phyloP scores from a whole-genome alignment of 2,797 vertebrate genomes.

The Lophius americanus region DNA sequence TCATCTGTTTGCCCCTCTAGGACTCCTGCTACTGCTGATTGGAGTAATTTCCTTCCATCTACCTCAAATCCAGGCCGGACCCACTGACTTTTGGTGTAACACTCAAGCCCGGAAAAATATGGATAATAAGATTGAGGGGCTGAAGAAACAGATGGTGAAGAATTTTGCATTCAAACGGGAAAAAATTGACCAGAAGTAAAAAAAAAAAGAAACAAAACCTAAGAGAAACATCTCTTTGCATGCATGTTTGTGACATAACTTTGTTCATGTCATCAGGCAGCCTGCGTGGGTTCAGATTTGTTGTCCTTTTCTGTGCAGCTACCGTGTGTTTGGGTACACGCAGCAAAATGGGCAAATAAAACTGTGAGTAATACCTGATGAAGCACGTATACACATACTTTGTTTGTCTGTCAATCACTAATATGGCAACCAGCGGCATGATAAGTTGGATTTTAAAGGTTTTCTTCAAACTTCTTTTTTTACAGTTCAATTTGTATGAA shows the following conservation, averaged over 20 bases:
- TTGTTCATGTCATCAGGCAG: slow-evolving; percentile 26
- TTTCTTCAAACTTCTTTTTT: no score
- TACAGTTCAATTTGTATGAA: neutral
- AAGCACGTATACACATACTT: neutral
- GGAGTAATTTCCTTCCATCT: slow-evolving; percentile 52
- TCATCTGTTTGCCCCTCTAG: slow-evolving; percentile 47
- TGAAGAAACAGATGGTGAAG: slow-evolving; percentile 57
- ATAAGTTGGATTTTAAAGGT: accelerated
- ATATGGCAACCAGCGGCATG: neutral
- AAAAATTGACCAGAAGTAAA: neutral
- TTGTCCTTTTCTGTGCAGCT: slow-evolving; percentile 37
- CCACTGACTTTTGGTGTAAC: slow-evolving; percentile 61
- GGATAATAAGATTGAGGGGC: neutral
- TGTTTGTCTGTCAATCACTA: no score
- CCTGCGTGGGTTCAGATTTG: slow-evolving; percentile 20
- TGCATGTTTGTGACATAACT: slow-evolving; percentile 6
- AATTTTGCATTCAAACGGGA: neutral
- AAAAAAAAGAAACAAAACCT: neutral
- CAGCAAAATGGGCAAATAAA: slow-evolving; percentile 37
- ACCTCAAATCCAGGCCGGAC: slow-evolving; percentile 37
- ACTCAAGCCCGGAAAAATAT: slow-evolving; percentile 5
- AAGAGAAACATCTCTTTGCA: neutral
- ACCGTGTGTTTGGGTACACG: slow-evolving; percentile 1
- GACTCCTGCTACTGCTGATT: slow-evolving; percentile 67
- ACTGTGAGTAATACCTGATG: slow-evolving; percentile 42